These are phyloP conservation scores for Lampris megalopsis DNA, from an alignment of 2,113 vertebrate genomes.

Conservation along the genomic window DNA sequence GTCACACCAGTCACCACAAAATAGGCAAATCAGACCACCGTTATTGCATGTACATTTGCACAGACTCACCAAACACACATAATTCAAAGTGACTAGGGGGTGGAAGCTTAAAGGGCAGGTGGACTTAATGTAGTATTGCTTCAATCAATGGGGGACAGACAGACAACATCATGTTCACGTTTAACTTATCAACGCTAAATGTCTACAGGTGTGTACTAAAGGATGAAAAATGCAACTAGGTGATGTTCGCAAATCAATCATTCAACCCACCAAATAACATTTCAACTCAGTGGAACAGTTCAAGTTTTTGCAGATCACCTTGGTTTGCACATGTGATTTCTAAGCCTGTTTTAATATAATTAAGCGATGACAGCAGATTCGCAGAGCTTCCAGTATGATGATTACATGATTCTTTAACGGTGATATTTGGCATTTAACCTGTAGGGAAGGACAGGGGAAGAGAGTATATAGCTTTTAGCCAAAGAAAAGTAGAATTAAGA, in stretches of 20 bases:
- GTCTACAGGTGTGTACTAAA: neutral
- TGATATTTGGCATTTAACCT: neutral
- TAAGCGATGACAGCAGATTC: neutral
- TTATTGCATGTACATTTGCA: neutral
- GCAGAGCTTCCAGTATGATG: neutral
- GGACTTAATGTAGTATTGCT: neutral
- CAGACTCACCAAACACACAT: neutral
- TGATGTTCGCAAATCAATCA: neutral
- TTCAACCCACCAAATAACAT: neutral
- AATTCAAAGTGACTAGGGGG: neutral
- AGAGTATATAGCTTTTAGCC: neutral
- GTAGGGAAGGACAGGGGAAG: neutral
- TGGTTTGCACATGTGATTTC: neutral
- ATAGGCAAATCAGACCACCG: neutral
- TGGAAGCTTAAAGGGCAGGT: neutral
- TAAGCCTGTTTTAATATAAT: neutral
- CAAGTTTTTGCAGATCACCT: neutral
- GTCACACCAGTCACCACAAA: neutral
- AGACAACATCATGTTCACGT: neutral
- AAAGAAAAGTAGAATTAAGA: constrained; percentile 19
- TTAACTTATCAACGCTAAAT: neutral
- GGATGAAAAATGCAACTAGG: neutral
- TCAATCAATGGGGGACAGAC: neutral
- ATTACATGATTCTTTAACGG: neutral
- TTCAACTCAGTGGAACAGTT: neutral